Evolutionary conservation across 2,797 vertebrate species (phyloP).

Genomic region (Eutrigla gurnardus): DNA sequence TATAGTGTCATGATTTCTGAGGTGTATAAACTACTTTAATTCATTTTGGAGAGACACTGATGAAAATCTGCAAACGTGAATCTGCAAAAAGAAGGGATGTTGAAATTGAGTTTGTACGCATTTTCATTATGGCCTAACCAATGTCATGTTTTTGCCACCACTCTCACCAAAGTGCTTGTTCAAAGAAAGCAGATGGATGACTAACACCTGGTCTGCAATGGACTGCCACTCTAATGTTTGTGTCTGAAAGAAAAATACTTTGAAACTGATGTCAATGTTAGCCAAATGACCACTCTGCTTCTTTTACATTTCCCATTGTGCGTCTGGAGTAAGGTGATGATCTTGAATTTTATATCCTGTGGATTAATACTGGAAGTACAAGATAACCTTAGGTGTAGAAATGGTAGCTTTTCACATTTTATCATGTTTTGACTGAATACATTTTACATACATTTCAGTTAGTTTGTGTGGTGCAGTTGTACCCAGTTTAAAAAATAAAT

Average conservation of each 20-base stretch:
- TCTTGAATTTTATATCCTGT: constrained; percentile 81
- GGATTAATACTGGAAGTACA: constrained; percentile 84
- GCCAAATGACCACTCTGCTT: constrained; percentile 85
- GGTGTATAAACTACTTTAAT: constrained; percentile 49
- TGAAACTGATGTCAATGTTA: constrained; percentile 82
- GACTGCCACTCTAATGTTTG: constrained; percentile 70
- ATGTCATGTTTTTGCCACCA: constrained; percentile 79
- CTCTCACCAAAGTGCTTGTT: constrained; percentile 89
- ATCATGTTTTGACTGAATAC: constrained; percentile 79
- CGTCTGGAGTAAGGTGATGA: constrained; percentile 67
- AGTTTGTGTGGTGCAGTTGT: constrained; percentile 86
- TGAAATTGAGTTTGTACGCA: constrained; percentile 56
- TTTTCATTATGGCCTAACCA: constrained; percentile 75
- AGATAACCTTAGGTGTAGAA: constrained; percentile 74
- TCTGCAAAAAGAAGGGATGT: constrained; percentile 82
- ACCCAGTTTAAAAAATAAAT: constrained; percentile 87
- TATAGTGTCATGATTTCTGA: constrained; percentile 40
- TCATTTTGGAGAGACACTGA: constrained; percentile 48
- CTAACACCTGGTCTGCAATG: constrained; percentile 65
- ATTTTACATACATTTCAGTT: constrained; percentile 82
- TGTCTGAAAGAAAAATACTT: constrained; percentile 61
- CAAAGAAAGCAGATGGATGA: constrained; percentile 77
- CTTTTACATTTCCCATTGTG: constrained; percentile 73
- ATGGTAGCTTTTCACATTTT: constrained; percentile 81
- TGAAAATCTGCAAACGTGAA: constrained; percentile 83